Evolutionary conservation across 2,797 vertebrate genomes (phyloP), one percentile per base, ranked within the genome.

Genomic region (Muraenolepis orangiensis): DNA sequence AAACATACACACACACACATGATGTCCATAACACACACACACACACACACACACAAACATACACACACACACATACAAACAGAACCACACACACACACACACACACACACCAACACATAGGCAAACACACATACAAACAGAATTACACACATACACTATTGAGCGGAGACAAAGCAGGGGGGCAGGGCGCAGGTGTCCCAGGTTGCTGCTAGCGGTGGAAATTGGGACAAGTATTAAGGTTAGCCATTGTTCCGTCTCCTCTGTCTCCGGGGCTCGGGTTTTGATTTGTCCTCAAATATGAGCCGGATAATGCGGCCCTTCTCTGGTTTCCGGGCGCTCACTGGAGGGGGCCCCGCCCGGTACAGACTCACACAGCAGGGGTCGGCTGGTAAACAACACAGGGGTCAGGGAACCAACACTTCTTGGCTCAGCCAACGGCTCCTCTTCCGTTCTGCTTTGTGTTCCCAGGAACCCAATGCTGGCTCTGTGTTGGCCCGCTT

Each of bases 211-310:
- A 38, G 46, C 76, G 74, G 83, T 86, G 86, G 87, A 88, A 90
- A 89, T 80, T 80, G 86, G 87, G 89, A 57, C 88, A 80, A 23
- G n/a, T 81, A 80, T 89, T 66, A 79, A 70, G 87, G 87, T 76
- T 76, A 81, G 72, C 75, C 67, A 80, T 86, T 90, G 83, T 81
- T 75, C 73, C 57, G 78, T 8, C 51, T 20, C 77, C 31, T 46
- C 80, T 85, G 20, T 89, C 72, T 16, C 20, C 30, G 26, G 7
- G 74, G 68, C 72, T 74, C 0, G 29, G 79, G 78, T 81, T 77
- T 23, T 16, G 16, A 80, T 72, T 77, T 72, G 69, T 66, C 51
- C 71, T 30, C 76, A 83, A 80, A 85, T 38, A 32, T 16, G 42
- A 30, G 36, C 64, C 1, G 71, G 69, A 84, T 79, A 82, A 80